Base-by-base conservation (phyloP, 1,140 invertebrate genomes). In the Scylla paramamosain region DNA sequence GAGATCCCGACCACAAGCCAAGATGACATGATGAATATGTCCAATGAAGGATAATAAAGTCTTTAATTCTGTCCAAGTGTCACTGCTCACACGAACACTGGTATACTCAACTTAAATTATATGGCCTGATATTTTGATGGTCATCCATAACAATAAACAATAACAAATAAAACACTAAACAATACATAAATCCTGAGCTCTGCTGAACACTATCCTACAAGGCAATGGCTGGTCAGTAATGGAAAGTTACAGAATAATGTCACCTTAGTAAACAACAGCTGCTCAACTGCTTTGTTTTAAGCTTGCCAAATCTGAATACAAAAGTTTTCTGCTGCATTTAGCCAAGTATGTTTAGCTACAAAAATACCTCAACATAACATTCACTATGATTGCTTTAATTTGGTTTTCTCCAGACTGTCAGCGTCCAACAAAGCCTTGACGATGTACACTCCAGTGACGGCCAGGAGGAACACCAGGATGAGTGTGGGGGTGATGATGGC, bases 1-100 rank as follows among this genome's bases (percentile, higher is more conserved):
- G 98, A 98, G 95, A 99, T 97, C 31, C 98, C 98, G 93, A 98
- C 97, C 16, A 98, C 96, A 28, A 98, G 96, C 98, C 98, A 98
- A 45, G 97, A 97, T 67, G 97, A 97, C 96, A 96, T 96, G 96
- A 28, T 95, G 31, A n/a, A 45, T 12, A 52, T 20, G 20, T 16
- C 46, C 6, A 12, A 12, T 88, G 2, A 88, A 46, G 86, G 14
- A 45, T 4, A 12, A 32, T 46, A 39, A 31, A 86, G 32, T 29
- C 25, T 86, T 86, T 8, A 28, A 86, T 86, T 86, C 8, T 86
- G 28, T 31, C 28, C 77, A 46, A 67, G 0, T 77, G 77, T 25
- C 28, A 45, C 45, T 20, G 31, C 25, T 45, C 32, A 25, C 16
- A 45, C n/a, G 25, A n/a, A 67, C 77, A 83, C 52, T 4, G 52